A percentile compares a stretch with the other conserved stretches of the same genome.
Conservation (phyloP, 2,113 vertebrate genomes). For the Tringa solitaria region DNA sequence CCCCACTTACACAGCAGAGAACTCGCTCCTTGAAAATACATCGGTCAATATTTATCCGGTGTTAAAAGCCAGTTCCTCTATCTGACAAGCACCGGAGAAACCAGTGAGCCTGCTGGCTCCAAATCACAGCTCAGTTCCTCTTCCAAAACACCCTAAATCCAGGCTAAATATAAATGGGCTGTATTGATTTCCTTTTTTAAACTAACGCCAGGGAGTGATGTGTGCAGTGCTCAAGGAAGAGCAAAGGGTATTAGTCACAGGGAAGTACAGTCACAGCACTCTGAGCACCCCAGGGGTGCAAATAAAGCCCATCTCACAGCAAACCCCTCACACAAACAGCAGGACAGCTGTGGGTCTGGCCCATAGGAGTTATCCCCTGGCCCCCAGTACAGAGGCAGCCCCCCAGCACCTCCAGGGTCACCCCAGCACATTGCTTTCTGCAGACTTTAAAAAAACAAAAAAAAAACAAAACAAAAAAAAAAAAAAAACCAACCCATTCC, state of each 20-base stretch:
- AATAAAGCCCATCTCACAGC: neutral
- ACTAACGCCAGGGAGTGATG: neutral
- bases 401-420: neutral
- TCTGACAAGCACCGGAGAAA: neutral
- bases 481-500: neutral
- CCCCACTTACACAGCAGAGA: rapidly evolving
- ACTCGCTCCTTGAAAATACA: neutral
- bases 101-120: neutral
- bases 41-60: neutral
- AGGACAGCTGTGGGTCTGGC: neutral
- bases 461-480: neutral
- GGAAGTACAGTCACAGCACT: neutral
- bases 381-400: neutral
- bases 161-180: conserved; percentile 29
- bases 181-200: conserved; percentile 29
- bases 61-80: neutral
- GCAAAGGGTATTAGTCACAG: neutral
- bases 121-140: neutral
- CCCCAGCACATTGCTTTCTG: rapidly evolving
- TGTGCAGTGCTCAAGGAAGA: neutral
- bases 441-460: neutral
- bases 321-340: neutral
- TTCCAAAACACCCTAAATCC: conserved; percentile 8
- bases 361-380: rapidly evolving
- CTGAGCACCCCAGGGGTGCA: neutral